Conservation (phyloP, 2,888 invertebrate genomes). For the Meteorus cinctellus region DNA sequence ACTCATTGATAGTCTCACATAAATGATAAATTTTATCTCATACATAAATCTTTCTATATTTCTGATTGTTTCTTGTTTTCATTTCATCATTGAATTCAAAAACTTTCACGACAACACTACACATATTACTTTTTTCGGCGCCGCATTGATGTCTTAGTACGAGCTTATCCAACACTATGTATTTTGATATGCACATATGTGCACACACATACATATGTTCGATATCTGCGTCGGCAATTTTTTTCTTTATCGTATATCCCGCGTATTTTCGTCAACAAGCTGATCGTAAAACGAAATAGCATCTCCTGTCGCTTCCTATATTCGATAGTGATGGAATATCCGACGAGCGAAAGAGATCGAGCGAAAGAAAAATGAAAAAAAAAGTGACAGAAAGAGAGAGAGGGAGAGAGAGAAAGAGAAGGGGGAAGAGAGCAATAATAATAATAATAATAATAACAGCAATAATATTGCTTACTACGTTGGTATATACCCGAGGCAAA, state of each 20-base stretch:
- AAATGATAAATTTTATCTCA: background rate
- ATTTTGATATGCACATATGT: background rate
- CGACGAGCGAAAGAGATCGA: background rate
- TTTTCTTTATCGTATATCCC: slow-evolving; percentile 42
- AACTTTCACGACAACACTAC: slow-evolving; percentile 36
- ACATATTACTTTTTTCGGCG: slow-evolving; percentile 44
- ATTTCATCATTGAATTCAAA: slow-evolving; percentile 41
- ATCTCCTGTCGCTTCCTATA: slow-evolving; percentile 15
- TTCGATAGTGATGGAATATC: slow-evolving; percentile 12
- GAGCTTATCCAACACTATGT: slow-evolving; percentile 34
- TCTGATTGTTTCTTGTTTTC: slow-evolving; percentile 56
- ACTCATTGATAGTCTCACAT: background rate
- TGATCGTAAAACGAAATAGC: slow-evolving; percentile 47
- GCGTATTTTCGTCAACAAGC: slow-evolving; percentile 53
- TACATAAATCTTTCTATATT: slow-evolving; percentile 37
- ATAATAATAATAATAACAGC: background rate
- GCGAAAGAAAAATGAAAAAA: background rate
- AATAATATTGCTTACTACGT: background rate
- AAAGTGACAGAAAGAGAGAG: background rate
- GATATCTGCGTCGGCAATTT: slow-evolving; percentile 10
- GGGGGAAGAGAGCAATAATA: background rate
- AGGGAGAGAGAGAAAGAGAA: background rate
- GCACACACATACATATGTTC: background rate
- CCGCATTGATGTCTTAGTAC: slow-evolving; percentile 49
- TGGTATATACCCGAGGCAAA: background rate